Evolutionary conservation across 2,113 vertebrate species (phyloP).

Genomic region (Corydoras sp.): DNA sequence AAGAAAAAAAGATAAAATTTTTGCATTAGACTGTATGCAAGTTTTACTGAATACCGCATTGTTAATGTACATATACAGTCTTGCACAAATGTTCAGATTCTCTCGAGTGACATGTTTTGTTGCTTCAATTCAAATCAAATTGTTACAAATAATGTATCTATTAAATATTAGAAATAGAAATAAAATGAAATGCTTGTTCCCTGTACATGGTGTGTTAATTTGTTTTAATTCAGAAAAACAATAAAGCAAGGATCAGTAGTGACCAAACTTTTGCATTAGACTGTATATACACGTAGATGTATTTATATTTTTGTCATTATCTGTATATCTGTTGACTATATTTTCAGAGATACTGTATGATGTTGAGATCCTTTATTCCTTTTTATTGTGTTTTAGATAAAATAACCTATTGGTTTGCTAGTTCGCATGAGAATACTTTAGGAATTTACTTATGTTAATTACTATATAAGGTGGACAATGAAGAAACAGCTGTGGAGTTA

Average conservation of each 20-base stretch:
- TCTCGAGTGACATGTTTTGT: no score
- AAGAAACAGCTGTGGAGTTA: conserved; percentile 49
- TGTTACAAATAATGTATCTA: no score
- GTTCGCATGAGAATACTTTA: conserved; percentile 62
- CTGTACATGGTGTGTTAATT: no score
- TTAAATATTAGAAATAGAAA: no score
- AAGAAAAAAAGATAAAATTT: no score
- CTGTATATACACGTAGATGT: conserved; percentile 58
- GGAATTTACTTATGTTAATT: conserved; percentile 56
- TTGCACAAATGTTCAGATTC: no score
- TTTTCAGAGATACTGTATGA: conserved; percentile 61
- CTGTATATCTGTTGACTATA: conserved; percentile 65
- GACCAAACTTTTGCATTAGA: no score
- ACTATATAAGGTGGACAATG: conserved; percentile 51
- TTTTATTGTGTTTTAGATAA: conserved; percentile 51
- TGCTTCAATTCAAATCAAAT: no score
- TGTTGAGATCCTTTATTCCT: conserved; percentile 49
- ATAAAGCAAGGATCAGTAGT: conserved; percentile 16
- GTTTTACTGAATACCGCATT: conserved; percentile 54
- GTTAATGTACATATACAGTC: conserved; percentile 56
- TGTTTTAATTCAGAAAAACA: no score
- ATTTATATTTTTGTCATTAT: conserved; percentile 65
- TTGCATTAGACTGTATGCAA: no score
- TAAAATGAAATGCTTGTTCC: no score
- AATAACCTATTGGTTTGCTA: conserved; percentile 48